Conservation (phyloP, 2,113 vertebrate species). For the Gallinago media region DNA sequence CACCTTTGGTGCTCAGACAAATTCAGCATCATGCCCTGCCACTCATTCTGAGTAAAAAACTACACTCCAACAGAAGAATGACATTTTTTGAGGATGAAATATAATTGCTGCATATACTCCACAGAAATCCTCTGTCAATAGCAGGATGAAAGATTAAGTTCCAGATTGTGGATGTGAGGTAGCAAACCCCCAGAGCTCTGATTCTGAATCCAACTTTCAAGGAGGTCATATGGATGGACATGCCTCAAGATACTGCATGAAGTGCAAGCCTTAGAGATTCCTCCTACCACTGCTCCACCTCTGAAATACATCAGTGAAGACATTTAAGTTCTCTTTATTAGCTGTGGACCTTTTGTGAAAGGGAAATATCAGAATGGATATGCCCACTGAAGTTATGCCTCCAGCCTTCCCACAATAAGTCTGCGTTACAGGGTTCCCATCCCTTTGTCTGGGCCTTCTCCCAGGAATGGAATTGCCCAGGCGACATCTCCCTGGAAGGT, state of each 20-base stretch:
- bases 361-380: not conserved
- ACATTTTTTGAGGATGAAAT: not conserved
- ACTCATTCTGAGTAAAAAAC: not conserved
- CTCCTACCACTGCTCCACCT: not conserved
- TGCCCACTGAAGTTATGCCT: rapidly evolving
- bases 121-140: not conserved
- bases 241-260: not conserved
- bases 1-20: not conserved
- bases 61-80: not conserved
- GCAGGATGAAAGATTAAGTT: not conserved
- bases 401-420: not conserved
- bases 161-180: not conserved
- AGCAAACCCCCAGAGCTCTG: not conserved
- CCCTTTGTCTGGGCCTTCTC: not conserved
- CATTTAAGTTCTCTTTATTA: not conserved
- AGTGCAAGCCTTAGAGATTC: not conserved
- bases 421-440: not conserved
- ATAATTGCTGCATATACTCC: not conserved
- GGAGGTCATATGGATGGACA: not conserved
- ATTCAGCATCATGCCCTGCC: not conserved
- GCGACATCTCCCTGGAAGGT: not conserved
- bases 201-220: not conserved
- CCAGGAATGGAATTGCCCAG: not conserved
- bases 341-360: not conserved
- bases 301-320: not conserved